Base-by-base conservation (phyloP, 1,140 invertebrate genomes). In the Cherax destructor region DNA sequence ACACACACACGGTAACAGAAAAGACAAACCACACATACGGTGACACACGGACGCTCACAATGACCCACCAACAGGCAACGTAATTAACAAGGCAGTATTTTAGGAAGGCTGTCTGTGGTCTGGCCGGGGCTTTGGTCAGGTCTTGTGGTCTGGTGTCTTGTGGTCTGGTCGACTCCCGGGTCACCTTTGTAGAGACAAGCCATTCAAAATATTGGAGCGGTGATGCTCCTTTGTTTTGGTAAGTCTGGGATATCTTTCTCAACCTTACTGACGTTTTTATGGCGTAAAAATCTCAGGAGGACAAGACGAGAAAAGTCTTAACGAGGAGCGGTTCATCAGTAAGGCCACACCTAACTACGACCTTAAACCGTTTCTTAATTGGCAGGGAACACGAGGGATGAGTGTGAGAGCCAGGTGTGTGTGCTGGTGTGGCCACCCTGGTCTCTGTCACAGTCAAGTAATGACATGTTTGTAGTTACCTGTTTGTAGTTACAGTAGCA, bases 161-260 rank as follows among this genome's bases (percentile, higher is more conserved):
- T 21, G 65, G 10, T 18, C 16, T 18, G 65, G 65, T 18, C 16
- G 18, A n/a, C 21, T 16, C 24, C 49, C 49, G 24, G 47, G 47
- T 59, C 21, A 47, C 18, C 56, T 81, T 81, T 81, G 79, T 81
- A 52, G 79, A 30, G 79, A 81, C 79, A 59, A 50, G 79, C 79
- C 79, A 61, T 61, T 83, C 80, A 83, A 61, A 83, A 83, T 83
- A 83, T 83, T 83, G 80, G 80, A 83, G 6, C 80, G 80, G 6
- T 56, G 80, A 83, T 6, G 80, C n/a, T 56, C 80, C 41, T 59
- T 83, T 83, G 80, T 83, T 83, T 83, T 83, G 80, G 80, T 13
- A 18, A n/a, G 21, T 56, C 61, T 21, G 61, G 61, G 61, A 16
- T 81, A 1, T 21, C 52, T 81, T 56, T 81, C 79, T 81, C 50